Evolutionary conservation across 1,140 invertebrate species (phyloP), one percentile per base, ranked within the genome.

Genomic region (Acyrthosiphon pisum): DNA sequence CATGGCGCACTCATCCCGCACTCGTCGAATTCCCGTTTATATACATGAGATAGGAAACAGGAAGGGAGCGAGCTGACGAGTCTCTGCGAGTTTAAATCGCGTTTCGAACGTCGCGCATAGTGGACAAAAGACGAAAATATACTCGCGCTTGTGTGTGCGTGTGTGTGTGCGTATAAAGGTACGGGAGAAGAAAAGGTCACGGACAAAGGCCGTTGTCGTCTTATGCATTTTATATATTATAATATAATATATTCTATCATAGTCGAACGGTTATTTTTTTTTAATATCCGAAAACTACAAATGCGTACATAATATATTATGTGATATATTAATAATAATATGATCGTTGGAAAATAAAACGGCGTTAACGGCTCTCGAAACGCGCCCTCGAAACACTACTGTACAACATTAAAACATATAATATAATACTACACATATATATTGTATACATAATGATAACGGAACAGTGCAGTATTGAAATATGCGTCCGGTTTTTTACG

Each of bases 51-150:
- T 76, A 76, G 60, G 60, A 76, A 76, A 76, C 60, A 14, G n/a
- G n/a, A n/a, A 76, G 60, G n/a, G 60, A 30, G 26, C 56, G 30
- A 68, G 14, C 60, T 76, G 60, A 20, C 60, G 60, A n/a, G 60
- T n/a, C 60, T 76, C n/a, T 35, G 60, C 60, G 11, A 76, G 60
- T 68, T 50, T 4, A 76, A 76, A 76, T 76, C 60, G 60, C 30
- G n/a, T 76, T 76, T 76, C 30, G n/a, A 68, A n/a, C 60, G 60
- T 76, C n/a, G 30, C 60, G 14, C 60, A n/a, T 14, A n/a, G 60
- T 76, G 60, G 60, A 76, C 60, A 76, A 76, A 76, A 76, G 60
- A 76, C 60, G n/a, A 76, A 76, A 76, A n/a, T 76, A 76, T 68
- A 2, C n/a, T n/a, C n/a, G 30, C 30, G 30, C 11, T 8, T 6